phyloP scores from a whole-genome alignment of 2,113 vertebrate species.

The Lepus americanus region DNA sequence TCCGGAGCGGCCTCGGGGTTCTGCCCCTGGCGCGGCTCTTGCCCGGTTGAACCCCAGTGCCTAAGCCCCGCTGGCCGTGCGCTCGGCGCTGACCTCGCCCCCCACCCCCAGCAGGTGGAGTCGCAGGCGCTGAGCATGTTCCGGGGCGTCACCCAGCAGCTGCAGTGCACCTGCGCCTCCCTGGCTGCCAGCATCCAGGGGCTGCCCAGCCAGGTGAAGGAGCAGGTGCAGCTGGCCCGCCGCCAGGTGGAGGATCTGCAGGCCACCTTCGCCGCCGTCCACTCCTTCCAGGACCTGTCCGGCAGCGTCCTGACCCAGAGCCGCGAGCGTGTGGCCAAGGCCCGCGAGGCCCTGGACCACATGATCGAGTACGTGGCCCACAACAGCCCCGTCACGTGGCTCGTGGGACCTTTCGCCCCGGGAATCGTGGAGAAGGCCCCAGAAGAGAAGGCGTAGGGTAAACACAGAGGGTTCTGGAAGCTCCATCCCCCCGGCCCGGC shows the following conservation, averaged over 20 bases:
- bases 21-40: too few species aligned
- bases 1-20: too few species aligned
- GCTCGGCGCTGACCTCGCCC: not conserved
- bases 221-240: slow-evolving; percentile 88
- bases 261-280: slow-evolving; percentile 87
- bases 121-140: slow-evolving; percentile 89
- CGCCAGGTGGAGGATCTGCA: slow-evolving; percentile 91
- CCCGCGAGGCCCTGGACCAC: slow-evolving; percentile 91
- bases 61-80: too few species aligned
- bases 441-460: not conserved
- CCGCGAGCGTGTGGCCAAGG: slow-evolving; percentile 85
- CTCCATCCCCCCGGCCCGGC: too few species aligned
- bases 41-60: too few species aligned
- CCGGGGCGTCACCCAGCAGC: slow-evolving; percentile 89
- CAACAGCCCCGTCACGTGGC: slow-evolving; percentile 91
- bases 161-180: slow-evolving; percentile 86
- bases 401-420: slow-evolving; percentile 89
- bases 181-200: slow-evolving; percentile 92
- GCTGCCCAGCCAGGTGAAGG: slow-evolving; percentile 91
- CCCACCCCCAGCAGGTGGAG: slow-evolving; percentile 84
- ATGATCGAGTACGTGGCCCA: slow-evolving; percentile 87
- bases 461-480: too few species aligned
- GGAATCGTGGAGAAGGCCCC: slow-evolving; percentile 38
- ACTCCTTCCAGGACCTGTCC: slow-evolving; percentile 90
- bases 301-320: slow-evolving; percentile 88